phyloP scores from a whole-genome alignment of 30 jellyfish, hydroid and myxozoan genomes.

The Chironex yamaguchii region DNA sequence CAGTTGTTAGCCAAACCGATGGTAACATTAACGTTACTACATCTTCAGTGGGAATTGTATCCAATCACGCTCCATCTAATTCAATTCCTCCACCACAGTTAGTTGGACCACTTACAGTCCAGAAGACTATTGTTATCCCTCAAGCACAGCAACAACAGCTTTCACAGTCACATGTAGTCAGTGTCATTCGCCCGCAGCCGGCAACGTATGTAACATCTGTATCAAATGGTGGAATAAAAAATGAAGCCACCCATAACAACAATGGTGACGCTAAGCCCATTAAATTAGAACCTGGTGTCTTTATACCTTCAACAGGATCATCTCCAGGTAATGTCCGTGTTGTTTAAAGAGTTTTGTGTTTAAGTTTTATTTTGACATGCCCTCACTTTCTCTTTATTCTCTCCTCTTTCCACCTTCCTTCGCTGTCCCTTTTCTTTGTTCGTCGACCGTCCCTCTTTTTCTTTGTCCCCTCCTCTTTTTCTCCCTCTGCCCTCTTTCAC shows the following conservation, averaged over 20 bases:
- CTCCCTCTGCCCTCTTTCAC: too few species aligned
- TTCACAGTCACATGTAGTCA: constrained; percentile 51
- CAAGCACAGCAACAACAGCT: constrained; percentile 53
- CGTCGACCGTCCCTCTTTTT: too few species aligned
- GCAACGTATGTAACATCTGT: constrained; percentile 20
- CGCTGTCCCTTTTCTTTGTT: too few species aligned
- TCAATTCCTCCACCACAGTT: constrained; percentile 15
- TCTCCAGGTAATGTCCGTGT: too few species aligned
- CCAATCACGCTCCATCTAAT: constrained; percentile 36
- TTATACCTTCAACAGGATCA: too few species aligned
- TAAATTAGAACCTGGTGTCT: neutral
- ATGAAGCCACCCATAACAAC: neutral
- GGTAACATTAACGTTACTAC: too few species aligned
- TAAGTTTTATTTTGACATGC: too few species aligned
- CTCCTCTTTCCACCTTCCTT: too few species aligned
- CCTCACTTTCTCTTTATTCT: too few species aligned
- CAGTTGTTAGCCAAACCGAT: neutral
- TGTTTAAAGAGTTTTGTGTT: too few species aligned
- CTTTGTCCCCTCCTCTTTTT: too few species aligned
- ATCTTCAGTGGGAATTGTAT: neutral
- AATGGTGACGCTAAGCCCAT: neutral
- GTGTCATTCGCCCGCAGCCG: constrained; percentile 76
- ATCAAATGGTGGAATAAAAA: neutral
- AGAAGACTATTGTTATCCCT: constrained; percentile 27
- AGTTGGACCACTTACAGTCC: constrained; percentile 14